Percentiles rank a stretch among this genome's conserved stretches.
These are phyloP conservation scores for Hesperophylax magnus DNA, from an alignment of 1,140 invertebrate species.

Conservation along the genomic window DNA sequence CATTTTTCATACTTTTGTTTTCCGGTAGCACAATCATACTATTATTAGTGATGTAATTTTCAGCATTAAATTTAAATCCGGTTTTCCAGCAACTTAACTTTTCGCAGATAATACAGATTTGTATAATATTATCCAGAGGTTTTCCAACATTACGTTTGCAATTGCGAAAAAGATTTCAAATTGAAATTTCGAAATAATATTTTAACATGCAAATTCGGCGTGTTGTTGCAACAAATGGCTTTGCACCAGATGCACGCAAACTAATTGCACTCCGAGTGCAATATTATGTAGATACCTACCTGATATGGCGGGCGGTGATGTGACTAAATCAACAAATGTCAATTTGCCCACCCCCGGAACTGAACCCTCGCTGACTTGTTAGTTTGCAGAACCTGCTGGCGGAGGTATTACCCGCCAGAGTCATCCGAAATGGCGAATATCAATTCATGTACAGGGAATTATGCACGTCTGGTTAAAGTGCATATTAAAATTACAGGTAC, in stretches of 20 bases:
- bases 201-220: not conserved
- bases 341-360: not conserved
- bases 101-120: too few species aligned
- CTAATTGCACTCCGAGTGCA: slow-evolving; percentile 14
- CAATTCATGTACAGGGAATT: slow-evolving; percentile 6
- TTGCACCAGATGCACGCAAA: not conserved
- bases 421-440: not conserved
- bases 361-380: not conserved
- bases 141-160: too few species aligned
- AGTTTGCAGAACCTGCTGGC: too few species aligned
- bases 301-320: not conserved
- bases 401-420: not conserved
- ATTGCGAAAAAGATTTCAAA: too few species aligned
- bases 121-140: too few species aligned
- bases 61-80: too few species aligned
- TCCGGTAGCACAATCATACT: too few species aligned
- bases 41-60: too few species aligned
- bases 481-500: too few species aligned
- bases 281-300: not conserved
- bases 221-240: not conserved
- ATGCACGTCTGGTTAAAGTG: not conserved
- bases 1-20: too few species aligned
- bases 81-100: too few species aligned
- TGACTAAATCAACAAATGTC: slow-evolving; percentile 25
- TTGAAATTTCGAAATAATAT: not conserved